Percentiles rank a stretch among this genome's conserved stretches.
Evolutionary conservation across 2,888 invertebrate species (phyloP).

Genomic region (Parasteatoda lunata): DNA sequence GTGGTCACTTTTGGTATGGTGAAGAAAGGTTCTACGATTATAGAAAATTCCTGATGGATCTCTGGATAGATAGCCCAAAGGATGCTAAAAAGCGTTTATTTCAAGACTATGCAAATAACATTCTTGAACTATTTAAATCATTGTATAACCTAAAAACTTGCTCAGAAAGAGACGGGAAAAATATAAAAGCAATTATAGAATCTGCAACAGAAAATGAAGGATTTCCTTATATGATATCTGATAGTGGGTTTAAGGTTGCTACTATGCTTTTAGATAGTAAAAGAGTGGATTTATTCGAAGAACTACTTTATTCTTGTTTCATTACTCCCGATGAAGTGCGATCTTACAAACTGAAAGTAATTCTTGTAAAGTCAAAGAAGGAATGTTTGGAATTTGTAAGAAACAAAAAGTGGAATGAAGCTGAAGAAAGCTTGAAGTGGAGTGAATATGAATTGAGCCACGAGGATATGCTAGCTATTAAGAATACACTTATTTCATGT

Average conservation of each 20-base stretch:
- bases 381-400: slow-evolving; percentile 24
- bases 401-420: slow-evolving; percentile 18
- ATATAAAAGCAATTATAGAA: slow-evolving; percentile 17
- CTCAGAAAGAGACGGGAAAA: slow-evolving; percentile 11
- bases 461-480: too few species aligned
- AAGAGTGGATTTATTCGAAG: slow-evolving; percentile 14
- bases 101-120: slow-evolving; percentile 7
- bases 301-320: slow-evolving; percentile 23
- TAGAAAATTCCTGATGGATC: slow-evolving; percentile 24
- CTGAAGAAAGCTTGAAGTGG: slow-evolving; percentile 23
- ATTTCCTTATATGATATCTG: slow-evolving; percentile 10
- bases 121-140: not conserved
- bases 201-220: slow-evolving; percentile 22
- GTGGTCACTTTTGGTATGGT: slow-evolving; percentile 11
- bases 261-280: slow-evolving; percentile 1
- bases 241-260: not conserved
- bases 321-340: not conserved
- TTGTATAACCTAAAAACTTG: slow-evolving; percentile 14
- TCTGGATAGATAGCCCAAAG: slow-evolving; percentile 19
- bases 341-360: slow-evolving; percentile 15
- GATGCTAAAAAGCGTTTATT: slow-evolving; percentile 26
- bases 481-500: too few species aligned
- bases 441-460: not conserved
- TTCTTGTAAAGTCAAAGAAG: slow-evolving; percentile 1
- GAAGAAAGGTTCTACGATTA: slow-evolving; percentile 39